phyloP scores from a whole-genome alignment of 1,140 invertebrate species.

The Drosophila sproati region DNA sequence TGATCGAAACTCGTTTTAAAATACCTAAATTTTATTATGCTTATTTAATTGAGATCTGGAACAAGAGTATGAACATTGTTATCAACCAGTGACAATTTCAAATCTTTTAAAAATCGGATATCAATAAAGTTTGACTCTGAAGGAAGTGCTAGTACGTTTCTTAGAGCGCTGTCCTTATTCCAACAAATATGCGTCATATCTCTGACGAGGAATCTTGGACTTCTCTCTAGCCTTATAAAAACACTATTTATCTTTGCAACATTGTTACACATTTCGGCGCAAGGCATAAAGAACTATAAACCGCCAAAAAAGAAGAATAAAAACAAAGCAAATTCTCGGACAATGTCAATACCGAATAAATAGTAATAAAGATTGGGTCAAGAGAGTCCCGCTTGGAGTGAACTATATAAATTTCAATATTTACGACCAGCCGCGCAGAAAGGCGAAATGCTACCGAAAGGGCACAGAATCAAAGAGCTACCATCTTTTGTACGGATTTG shows the following conservation, averaged over 20 bases:
- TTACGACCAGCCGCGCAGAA: conserved; percentile 58
- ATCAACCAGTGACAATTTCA: no score
- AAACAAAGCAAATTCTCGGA: conserved; percentile 35
- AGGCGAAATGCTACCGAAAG: conserved; percentile 47
- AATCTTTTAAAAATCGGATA: no score
- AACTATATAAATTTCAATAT: conserved; percentile 81
- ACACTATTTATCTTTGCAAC: conserved; percentile 1
- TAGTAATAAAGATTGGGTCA: conserved; percentile 67
- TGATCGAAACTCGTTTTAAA: no score
- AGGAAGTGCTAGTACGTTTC: no score
- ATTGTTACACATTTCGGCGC: conserved; percentile 25
- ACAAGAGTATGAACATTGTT: no score
- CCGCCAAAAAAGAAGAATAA: conserved; percentile 19
- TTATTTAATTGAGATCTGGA: no score
- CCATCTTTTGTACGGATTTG: conserved; percentile 1
- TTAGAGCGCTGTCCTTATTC: no score
- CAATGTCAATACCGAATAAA: conserved; percentile 72
- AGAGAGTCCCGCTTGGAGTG: conserved; percentile 43
- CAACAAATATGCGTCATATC: no score
- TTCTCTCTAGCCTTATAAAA: not conserved
- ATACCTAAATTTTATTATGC: no score
- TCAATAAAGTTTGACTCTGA: no score
- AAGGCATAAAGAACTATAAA: conserved; percentile 53
- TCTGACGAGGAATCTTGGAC: not conserved
- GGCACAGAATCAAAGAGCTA: conserved; percentile 35